phyloP scores from a whole-genome alignment of 2,113 vertebrate genomes.

The Catagonus wagneri region DNA sequence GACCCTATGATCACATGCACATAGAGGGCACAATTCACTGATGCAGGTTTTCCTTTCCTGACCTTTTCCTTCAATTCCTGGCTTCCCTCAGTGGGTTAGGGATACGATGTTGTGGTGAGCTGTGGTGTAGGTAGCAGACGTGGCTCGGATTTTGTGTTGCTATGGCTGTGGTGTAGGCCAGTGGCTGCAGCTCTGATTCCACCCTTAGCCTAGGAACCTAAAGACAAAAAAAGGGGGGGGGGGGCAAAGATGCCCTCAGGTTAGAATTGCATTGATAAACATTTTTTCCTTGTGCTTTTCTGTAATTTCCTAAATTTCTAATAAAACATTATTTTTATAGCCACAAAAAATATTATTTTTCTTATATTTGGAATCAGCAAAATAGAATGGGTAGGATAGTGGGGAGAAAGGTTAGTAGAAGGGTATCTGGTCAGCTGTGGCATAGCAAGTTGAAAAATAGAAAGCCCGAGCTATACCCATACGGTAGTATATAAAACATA shows the following conservation, averaged over 20 bases:
- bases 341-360: background rate
- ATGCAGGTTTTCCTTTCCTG: background rate
- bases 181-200: no score
- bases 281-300: background rate
- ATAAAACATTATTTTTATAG: constrained; percentile 12
- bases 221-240: no score
- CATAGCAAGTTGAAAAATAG: background rate
- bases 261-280: background rate
- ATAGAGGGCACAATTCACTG: background rate
- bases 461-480: background rate
- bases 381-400: background rate
- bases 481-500: background rate
- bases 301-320: background rate
- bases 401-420: background rate
- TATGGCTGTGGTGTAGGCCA: no score
- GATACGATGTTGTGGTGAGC: no score
- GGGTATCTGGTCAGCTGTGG: background rate
- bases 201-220: no score
- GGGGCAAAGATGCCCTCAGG: background rate
- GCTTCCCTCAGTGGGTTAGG: no score
- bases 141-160: no score
- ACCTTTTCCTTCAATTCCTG: no score
- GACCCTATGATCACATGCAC: background rate
- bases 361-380: constrained; percentile 23
- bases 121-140: no score